A percentile compares a stretch with the other conserved stretches of the same genome.
phyloP scores from a whole-genome alignment of 2,888 invertebrate species.

The Alentia gelatinosa region DNA sequence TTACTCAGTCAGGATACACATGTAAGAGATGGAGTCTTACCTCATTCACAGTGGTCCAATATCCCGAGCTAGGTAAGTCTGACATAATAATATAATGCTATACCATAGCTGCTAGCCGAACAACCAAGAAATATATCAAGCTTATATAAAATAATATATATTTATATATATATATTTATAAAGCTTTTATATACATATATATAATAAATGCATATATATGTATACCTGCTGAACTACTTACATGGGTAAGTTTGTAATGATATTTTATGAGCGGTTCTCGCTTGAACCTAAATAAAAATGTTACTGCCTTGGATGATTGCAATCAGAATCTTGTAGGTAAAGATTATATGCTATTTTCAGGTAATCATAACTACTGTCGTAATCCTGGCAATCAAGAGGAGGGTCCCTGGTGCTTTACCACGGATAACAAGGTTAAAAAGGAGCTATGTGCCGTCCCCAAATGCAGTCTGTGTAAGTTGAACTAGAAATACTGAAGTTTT shows the following conservation, averaged over 20 bases:
- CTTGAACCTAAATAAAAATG: too few species aligned
- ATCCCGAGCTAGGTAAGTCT: constrained; percentile 87
- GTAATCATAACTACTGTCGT: constrained; percentile 91
- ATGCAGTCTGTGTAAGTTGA: constrained; percentile 84
- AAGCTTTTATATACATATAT: background rate
- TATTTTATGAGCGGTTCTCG: too few species aligned
- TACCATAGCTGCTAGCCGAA: background rate
- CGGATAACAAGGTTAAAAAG: constrained; percentile 83
- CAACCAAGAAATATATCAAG: background rate
- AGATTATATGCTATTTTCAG: too few species aligned
- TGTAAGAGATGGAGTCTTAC: constrained; percentile 90
- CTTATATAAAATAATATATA: background rate
- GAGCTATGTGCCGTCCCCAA: constrained; percentile 93
- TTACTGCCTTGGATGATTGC: too few species aligned
- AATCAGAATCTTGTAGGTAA: too few species aligned
- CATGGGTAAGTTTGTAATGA: too few species aligned
- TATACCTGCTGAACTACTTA: background rate
- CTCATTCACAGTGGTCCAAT: constrained; percentile 87
- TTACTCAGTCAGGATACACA: constrained; percentile 84
- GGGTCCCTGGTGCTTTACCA: constrained; percentile 92
- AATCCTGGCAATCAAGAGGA: constrained; percentile 91
- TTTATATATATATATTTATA: background rate
- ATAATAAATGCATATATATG: background rate
- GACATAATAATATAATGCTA: background rate
- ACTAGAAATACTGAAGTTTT: background rate